Percentiles rank a stretch among this genome's conserved stretches.
Conservation (phyloP, 2,888 invertebrate genomes). For the Pachycephus smyrnensis region DNA sequence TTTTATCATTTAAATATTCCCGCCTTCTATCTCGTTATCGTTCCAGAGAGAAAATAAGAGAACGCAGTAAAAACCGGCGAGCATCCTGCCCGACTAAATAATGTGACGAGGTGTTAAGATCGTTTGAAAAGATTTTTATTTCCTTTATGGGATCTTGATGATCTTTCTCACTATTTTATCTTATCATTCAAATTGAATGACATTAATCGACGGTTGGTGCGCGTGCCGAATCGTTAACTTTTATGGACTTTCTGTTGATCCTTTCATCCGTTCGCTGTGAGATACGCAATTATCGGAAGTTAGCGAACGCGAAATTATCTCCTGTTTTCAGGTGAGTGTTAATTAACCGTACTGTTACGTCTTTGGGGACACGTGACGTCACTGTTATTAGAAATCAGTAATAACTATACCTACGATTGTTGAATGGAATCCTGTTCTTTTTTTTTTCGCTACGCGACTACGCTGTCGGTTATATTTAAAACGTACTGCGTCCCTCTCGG, state of each 20-base stretch:
- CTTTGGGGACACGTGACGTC: neutral
- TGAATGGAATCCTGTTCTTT: no score
- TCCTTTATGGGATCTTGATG: neutral
- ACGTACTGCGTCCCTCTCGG: no score
- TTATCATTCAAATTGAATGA: neutral
- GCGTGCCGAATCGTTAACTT: neutral
- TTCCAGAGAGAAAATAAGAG: neutral
- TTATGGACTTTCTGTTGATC: neutral
- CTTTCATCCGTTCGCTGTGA: neutral
- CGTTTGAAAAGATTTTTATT: neutral
- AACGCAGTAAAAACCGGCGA: neutral
- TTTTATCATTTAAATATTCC: neutral
- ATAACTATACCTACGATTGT: no score
- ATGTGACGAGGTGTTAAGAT: neutral
- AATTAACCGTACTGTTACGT: neutral
- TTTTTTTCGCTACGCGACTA: no score
- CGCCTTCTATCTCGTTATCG: neutral
- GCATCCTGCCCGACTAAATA: neutral
- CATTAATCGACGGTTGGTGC: neutral
- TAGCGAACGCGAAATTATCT: neutral
- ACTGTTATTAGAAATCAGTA: no score
- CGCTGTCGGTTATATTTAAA: no score
- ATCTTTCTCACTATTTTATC: neutral
- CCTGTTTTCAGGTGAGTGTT: neutral
- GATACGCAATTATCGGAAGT: neutral